These are phyloP conservation scores for Acanthococcus lagerstroemiae DNA, from an alignment of 2,888 invertebrate species.

Conservation along the genomic window DNA sequence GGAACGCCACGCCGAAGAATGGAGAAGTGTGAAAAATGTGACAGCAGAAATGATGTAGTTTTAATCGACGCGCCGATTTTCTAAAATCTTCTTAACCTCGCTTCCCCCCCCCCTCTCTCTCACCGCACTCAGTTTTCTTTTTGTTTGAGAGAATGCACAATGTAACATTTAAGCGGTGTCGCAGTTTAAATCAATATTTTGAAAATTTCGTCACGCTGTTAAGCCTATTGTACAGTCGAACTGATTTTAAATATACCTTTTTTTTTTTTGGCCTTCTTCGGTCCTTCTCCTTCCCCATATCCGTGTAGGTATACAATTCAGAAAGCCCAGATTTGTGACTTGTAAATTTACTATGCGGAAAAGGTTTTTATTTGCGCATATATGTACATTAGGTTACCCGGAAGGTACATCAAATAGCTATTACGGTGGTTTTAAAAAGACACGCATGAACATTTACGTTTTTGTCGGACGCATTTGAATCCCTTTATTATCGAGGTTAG, in stretches of 20 bases:
- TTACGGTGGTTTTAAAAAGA: neutral
- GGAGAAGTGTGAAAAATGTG: slow-evolving; percentile 27
- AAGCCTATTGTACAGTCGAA: slow-evolving; percentile 4
- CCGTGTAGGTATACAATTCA: neutral
- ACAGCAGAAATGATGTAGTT: slow-evolving; percentile 25
- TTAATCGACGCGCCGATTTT: slow-evolving; percentile 14
- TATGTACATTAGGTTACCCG: neutral
- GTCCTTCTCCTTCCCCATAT: neutral
- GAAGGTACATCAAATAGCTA: slow-evolving; percentile 16
- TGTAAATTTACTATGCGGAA: neutral
- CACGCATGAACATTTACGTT: neutral
- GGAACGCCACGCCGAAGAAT: slow-evolving; percentile 3
- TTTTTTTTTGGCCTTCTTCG: neutral
- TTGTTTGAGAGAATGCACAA: neutral
- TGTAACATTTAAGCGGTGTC: slow-evolving; percentile 8
- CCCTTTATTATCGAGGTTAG: neutral
- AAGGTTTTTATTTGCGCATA: neutral
- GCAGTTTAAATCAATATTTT: slow-evolving; percentile 27
- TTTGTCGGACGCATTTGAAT: neutral
- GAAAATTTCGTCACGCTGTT: slow-evolving; percentile 28
- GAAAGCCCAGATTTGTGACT: neutral
- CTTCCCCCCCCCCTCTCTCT: neutral
- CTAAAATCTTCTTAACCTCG: neutral
- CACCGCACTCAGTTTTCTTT: neutral
- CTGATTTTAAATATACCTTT: slow-evolving; percentile 18